Evolutionary conservation across 1,140 invertebrate genomes (phyloP).

Genomic region (Brachionus koreanus): DNA sequence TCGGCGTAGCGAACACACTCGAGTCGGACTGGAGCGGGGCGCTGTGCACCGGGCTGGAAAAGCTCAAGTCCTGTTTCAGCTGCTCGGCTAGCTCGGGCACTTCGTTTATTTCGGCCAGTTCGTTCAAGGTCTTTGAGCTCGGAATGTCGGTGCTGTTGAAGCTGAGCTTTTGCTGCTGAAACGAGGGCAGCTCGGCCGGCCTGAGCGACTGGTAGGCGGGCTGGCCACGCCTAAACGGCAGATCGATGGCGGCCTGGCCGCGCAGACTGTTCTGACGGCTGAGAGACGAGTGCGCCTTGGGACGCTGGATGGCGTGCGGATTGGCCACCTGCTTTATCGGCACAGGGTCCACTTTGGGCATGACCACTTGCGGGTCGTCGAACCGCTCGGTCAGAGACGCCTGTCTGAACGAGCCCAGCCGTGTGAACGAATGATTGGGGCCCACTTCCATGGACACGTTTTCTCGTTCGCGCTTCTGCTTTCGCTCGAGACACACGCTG

Average conservation of each 20-base stretch:
- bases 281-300: neutral
- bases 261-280: neutral
- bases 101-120: neutral
- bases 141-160: neutral
- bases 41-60: neutral
- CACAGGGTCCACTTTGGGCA: slow-evolving; percentile 18
- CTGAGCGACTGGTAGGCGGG: neutral
- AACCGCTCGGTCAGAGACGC: slow-evolving; percentile 72
- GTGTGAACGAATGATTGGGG: slow-evolving; percentile 86
- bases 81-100: neutral
- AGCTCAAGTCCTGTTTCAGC: neutral
- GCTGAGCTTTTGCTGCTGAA: slow-evolving; percentile 27
- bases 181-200: slow-evolving; percentile 9
- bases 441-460: slow-evolving; percentile 73
- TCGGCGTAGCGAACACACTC: neutral
- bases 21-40: neutral
- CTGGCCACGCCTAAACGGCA: slow-evolving; percentile 8
- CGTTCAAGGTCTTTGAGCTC: neutral
- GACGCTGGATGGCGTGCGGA: slow-evolving; percentile 30
- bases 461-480: slow-evolving; percentile 94
- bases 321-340: neutral
- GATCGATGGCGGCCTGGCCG: neutral
- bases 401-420: slow-evolving; percentile 83
- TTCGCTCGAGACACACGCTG: slow-evolving; percentile 91
- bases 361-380: slow-evolving; percentile 61